Evolutionary conservation across 2,113 vertebrate species (phyloP), one percentile per base, ranked within the genome.

Genomic region (Scomber colias): DNA sequence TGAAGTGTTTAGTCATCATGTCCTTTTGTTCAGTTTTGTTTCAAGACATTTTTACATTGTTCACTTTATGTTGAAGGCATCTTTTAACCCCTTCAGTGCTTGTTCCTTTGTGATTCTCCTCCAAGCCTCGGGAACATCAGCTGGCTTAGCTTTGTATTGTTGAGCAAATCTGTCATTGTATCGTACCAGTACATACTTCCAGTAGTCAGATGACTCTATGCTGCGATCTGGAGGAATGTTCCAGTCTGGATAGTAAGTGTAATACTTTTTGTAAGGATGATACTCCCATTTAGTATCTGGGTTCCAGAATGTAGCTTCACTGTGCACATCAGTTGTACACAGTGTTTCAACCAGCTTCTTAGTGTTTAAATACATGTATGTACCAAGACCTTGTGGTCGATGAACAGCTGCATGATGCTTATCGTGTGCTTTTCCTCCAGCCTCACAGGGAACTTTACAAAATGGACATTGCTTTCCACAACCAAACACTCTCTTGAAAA

Each of bases 401-500:
- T 95, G 94, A 0, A 91, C 17, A 24, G 80, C 9, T 49, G 87
- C 81, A 35, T 75, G 50, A 71, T 94, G 92, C 8, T 81, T 0
- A 13, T 48, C 24, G 63, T 95, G 93, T 0, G 61, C 35, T 3
- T 67, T 66, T 30, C 85, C 91, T 67, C 89, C 92, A 4, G 93
- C 92, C 44, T 95, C 94, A 91, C 94, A 95, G 3, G 94, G 93
- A 35, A 85, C 87, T 55, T 87, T 71, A 55, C 93, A 95, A 85
- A 95, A 95, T 13, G 93, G 95, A 62, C 94, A 95, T 54, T 86
- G 86, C 5, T 92, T 45, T 53, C 93, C 93, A 87, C 95, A 95
- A 17, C 93, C 94, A 70, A 92, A 82, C 19, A 95, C 67, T 4
- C 51, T 49, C 0, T 71, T 81, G 54, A 94, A 94, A 50, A 94